phyloP scores from a whole-genome alignment of 2,797 vertebrate genomes.

The Neoniphon sammara region DNA sequence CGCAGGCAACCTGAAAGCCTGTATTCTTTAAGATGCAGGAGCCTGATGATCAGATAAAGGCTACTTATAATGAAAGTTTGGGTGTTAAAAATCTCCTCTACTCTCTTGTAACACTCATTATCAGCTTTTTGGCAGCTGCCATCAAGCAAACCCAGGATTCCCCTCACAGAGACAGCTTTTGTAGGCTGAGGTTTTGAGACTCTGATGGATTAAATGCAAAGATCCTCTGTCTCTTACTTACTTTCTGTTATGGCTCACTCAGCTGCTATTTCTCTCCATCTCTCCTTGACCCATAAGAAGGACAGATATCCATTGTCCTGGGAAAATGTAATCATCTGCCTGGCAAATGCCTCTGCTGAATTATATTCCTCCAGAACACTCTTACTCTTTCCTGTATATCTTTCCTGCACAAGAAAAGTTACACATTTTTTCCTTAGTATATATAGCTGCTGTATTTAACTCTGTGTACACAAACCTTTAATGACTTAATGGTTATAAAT shows the following conservation, averaged over 20 bases:
- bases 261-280: slow-evolving; percentile 9
- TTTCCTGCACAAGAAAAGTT: slow-evolving; percentile 1
- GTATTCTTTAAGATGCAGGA: slow-evolving; percentile 28
- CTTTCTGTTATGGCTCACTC: slow-evolving; percentile 33
- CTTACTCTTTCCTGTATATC: not conserved
- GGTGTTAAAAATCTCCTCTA: not conserved
- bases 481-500: not conserved
- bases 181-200: not conserved
- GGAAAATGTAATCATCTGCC: slow-evolving; percentile 48
- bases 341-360: slow-evolving; percentile 16
- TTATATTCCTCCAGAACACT: slow-evolving; percentile 28
- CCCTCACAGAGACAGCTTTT: slow-evolving; percentile 1
- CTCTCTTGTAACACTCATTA: slow-evolving; percentile 21
- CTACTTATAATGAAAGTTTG: slow-evolving; percentile 8
- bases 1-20: not conserved
- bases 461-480: not conserved
- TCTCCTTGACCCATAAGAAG: slow-evolving; percentile 32
- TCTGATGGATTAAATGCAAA: slow-evolving; percentile 38
- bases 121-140: not conserved
- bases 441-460: not conserved
- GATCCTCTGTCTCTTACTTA: slow-evolving; percentile 23
- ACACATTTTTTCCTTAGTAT: not conserved
- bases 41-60: slow-evolving; percentile 15
- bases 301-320: slow-evolving; percentile 29
- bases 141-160: not conserved